Conservation (phyloP, 2,113 vertebrate genomes). For the Chloroceryle aenea region DNA sequence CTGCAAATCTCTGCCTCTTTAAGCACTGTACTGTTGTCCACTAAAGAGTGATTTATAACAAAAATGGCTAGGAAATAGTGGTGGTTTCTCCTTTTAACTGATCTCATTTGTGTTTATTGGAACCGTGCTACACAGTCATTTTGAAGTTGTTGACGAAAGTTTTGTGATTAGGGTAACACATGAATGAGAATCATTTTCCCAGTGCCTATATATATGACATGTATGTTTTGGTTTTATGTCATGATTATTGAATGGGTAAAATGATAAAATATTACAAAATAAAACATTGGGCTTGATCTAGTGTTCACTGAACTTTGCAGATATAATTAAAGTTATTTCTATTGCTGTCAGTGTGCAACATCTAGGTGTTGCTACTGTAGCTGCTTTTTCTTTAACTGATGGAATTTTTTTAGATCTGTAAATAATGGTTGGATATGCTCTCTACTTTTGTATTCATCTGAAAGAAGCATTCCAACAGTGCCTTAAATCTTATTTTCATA, state of each 20-base stretch:
- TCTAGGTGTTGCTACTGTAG: background rate
- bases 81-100: background rate
- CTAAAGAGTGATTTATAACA: background rate
- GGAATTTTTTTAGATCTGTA: background rate
- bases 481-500: background rate
- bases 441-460: background rate
- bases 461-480: background rate
- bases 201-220: fast-evolving
- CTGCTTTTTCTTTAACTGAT: background rate
- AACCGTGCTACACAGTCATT: background rate
- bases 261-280: background rate
- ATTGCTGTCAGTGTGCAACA: background rate
- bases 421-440: background rate
- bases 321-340: background rate
- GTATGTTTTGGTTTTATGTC: fast-evolving
- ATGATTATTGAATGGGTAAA: background rate
- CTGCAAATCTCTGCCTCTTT: background rate
- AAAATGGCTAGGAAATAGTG: background rate
- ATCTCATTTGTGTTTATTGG: background rate
- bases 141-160: background rate
- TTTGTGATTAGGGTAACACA: background rate
- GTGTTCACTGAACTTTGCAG: background rate
- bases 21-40: background rate
- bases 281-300: background rate
- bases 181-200: background rate